These are phyloP conservation scores for Drosophila tripunctata DNA, from an alignment of 2,888 invertebrate species.

Conservation along the genomic window DNA sequence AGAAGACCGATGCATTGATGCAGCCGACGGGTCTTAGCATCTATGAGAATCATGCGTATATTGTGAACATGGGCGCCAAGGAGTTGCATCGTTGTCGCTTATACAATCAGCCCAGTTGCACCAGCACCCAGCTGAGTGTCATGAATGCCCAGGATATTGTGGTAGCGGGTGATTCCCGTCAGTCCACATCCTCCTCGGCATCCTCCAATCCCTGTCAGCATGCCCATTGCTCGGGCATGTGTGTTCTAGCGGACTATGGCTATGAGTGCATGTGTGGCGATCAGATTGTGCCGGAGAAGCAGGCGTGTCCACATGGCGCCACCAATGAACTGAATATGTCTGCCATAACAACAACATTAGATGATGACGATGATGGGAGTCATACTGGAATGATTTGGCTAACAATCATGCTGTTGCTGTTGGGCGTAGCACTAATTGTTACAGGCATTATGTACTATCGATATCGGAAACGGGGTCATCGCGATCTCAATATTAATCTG, in stretches of 20 bases:
- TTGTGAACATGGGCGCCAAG: constrained; percentile 86
- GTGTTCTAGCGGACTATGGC: constrained; percentile 85
- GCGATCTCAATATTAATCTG: constrained; percentile 84
- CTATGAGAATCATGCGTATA: constrained; percentile 91
- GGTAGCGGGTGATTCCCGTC: constrained; percentile 86
- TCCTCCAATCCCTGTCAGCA: constrained; percentile 85
- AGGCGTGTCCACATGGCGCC: constrained; percentile 74
- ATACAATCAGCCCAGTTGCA: constrained; percentile 85
- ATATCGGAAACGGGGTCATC: constrained; percentile 84
- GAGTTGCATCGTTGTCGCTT: constrained; percentile 87
- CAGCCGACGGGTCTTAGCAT: constrained; percentile 88
- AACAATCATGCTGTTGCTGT: constrained; percentile 45
- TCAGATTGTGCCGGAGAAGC: constrained; percentile 79
- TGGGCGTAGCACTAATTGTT: constrained; percentile 44
- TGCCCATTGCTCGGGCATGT: constrained; percentile 87
- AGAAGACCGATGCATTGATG: constrained; percentile 84
- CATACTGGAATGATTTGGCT: background rate
- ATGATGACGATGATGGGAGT: constrained; percentile 14
- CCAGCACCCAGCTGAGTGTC: constrained; percentile 84
- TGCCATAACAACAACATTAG: too few relatives aligned
- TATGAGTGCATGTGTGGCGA: constrained; percentile 86
- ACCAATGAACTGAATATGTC: constrained; percentile 61
- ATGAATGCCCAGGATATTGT: constrained; percentile 85
- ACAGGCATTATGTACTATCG: constrained; percentile 74
- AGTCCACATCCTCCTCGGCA: constrained; percentile 82